phyloP scores from a whole-genome alignment of 2,113 vertebrate species.

The Colinus virginianus region DNA sequence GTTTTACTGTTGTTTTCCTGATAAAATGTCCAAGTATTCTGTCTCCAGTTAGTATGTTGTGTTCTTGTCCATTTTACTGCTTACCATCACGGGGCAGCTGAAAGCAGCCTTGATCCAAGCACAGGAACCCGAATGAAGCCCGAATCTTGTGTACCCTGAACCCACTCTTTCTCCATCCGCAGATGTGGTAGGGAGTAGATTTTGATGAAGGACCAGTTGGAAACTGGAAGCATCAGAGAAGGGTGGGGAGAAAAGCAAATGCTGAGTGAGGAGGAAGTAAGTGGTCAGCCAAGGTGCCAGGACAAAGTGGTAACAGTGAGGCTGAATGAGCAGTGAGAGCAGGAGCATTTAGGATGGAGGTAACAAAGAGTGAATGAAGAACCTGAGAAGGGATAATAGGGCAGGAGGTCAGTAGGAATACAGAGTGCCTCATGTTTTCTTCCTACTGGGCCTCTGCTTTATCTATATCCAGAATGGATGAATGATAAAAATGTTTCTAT shows the following conservation, averaged over 20 bases:
- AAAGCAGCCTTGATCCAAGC: not conserved
- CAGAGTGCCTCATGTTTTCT: not conserved
- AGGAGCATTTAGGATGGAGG: not conserved
- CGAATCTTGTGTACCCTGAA: not conserved
- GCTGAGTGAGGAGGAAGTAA: not conserved
- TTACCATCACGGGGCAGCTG: not conserved
- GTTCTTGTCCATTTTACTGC: not conserved
- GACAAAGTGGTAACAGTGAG: not conserved
- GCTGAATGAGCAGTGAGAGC: rapidly evolving
- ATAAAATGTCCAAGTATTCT: not conserved
- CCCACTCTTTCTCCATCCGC: not conserved
- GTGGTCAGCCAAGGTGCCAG: rapidly evolving
- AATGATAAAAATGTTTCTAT: not conserved
- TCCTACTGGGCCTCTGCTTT: not conserved
- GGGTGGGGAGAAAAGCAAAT: not conserved
- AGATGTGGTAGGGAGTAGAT: not conserved
- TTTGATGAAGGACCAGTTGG: not conserved
- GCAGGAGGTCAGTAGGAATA: not conserved
- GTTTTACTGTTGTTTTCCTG: not conserved
- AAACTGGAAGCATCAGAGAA: not conserved
- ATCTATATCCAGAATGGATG: not conserved
- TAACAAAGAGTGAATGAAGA: not conserved
- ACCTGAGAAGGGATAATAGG: not conserved
- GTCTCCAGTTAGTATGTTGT: not conserved
- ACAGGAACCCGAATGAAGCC: not conserved